Evolutionary conservation across 2,113 vertebrate species (phyloP), one percentile per base, ranked within the genome.

Genomic region (Castor canadensis): DNA sequence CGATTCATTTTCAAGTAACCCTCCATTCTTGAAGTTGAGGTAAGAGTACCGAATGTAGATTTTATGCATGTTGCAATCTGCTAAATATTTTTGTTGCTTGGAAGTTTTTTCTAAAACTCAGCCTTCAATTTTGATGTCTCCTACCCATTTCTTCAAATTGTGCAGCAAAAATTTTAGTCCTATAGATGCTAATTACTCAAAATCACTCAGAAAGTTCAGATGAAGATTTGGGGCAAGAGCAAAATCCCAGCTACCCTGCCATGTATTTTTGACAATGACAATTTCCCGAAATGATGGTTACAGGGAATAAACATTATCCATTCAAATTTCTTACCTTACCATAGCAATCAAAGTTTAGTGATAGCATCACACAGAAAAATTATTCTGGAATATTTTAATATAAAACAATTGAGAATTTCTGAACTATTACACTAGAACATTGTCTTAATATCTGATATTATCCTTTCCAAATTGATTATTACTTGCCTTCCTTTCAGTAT

Each of bases 381-480:
- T 81, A 89, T 82, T 30, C 40, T 84, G 76, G 54, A 95, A 83
- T 94, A 87, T 62, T 94, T 90, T 79, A 71, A 58, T 45, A 87
- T 90, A 84, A 92, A 93, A 66, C 30, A 95, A 84, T 85, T 92
- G 38, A 72, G 88, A 94, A 73, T 89, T 93, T 93, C 66, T 95
- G 22, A 94, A 94, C 28, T 60, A 93, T 89, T 91, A 84, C 12
- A 64, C 49, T 62, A 91, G 64, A 52, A 47, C 5, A 89, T 60
- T 96, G 22, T 90, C 58, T 96, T 93, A 84, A 91, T 83, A 86
- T 49, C 49, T n/a, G 94, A 15, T 9, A 92, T 85, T 90, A 89
- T 2, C 2, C 58, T 92, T 97, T 96, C 69, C 3, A 56, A 17
- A 62, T 64, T 32, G 83, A 22, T 22, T 77, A 88, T 80, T 80